Base-by-base conservation (phyloP, 1,140 invertebrate genomes). In the Arion vulgaris region DNA sequence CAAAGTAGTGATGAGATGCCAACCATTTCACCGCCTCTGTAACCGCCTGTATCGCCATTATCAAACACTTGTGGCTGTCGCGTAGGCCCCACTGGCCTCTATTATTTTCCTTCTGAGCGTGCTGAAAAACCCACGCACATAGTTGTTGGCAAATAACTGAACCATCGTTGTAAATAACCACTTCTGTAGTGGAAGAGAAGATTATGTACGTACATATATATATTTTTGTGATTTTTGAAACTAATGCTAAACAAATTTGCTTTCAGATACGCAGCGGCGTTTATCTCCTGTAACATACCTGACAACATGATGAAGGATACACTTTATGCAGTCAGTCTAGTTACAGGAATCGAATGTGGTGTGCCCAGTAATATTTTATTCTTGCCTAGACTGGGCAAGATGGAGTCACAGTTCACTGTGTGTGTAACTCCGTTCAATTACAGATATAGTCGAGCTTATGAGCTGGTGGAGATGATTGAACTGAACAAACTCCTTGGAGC, bases 391-490 rank as follows among this genome's bases (percentile, higher is more conserved):
- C 32, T 38, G 5, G 34, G 1, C 51, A 57, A 26, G 28, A 23
- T 45, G 28, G 36, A 2, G 17, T 66, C 32, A 32, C 62, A 86
- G 2, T 94, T 98, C 38, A 96, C 95, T 4, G 95, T 98, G n/a
- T 99, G 98, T 91, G 96, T 98, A 19, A 98, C 98, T 87, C 97
- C 98, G 0, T 94, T 99, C 53, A 97, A 98, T 92, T 98, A 96
- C 89, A 94, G 95, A 84, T 98, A 97, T 92, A 95, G 97, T 89
- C 94, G 94, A 87, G 85, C 87, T 34, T 84, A 93, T 68, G 96
- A 97, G 93, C 93, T 99, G 82, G 93, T 98, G 81, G 97, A 98
- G 93, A 98, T 97, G 93, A 94, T 98, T 82, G 97, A 98, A 92
- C 93, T 98, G 74, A 97, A 98, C 90, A 94, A 94, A 13, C 91